Conservation (phyloP, 1,140 invertebrate species). For the Gryllus bimaculatus region DNA sequence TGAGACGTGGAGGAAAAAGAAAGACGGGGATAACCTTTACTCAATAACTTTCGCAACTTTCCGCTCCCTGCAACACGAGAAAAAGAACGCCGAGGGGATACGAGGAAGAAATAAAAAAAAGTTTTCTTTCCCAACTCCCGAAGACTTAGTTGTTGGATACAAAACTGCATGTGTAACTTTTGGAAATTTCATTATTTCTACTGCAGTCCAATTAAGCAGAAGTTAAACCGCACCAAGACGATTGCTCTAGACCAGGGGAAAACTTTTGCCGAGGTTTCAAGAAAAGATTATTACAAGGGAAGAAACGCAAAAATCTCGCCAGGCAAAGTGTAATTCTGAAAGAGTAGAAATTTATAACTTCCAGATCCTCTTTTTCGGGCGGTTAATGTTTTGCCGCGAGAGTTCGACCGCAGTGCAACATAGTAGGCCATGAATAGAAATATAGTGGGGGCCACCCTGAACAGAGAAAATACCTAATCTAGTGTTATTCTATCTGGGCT, state of each 20-base stretch:
- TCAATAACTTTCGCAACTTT: slow-evolving; percentile 5
- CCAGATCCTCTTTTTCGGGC: not conserved
- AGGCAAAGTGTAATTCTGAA: not conserved
- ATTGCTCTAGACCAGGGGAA: not conserved
- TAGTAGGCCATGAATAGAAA: too few species aligned
- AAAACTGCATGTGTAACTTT: slow-evolving; percentile 5
- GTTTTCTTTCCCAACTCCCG: not conserved
- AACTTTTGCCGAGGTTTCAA: not conserved
- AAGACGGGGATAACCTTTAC: not conserved
- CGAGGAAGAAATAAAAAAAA: not conserved
- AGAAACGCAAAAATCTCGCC: not conserved
- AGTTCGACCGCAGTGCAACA: too few species aligned
- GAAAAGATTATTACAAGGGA: not conserved
- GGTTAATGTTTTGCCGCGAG: not conserved
- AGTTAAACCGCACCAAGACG: not conserved
- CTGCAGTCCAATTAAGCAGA: not conserved
- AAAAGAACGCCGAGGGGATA: not conserved
- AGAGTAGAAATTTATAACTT: not conserved
- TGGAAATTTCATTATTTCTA: slow-evolving; percentile 2
- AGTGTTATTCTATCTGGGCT: too few species aligned
- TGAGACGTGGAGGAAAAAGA: not conserved
- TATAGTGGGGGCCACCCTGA: too few species aligned
- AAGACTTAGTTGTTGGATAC: slow-evolving; percentile 1
- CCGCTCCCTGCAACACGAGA: not conserved
- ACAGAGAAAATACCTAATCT: too few species aligned